Conservation (phyloP, 2,797 vertebrate genomes). For the Miichthys miiuy region DNA sequence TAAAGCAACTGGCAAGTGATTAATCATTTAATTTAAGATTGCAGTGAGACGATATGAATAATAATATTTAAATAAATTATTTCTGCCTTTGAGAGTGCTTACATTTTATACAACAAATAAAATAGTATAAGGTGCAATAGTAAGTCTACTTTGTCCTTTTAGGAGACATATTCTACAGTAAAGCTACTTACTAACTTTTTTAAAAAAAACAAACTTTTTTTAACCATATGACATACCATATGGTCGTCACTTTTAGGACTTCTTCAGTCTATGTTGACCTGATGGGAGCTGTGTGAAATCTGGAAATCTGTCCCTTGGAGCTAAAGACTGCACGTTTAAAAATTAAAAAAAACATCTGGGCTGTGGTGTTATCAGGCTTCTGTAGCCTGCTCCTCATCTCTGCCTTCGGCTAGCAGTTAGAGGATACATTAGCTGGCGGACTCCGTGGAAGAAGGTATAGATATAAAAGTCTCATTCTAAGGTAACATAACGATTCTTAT, state of each 20-base stretch:
- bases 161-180: background rate
- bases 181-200: background rate
- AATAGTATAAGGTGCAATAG: constrained; percentile 1
- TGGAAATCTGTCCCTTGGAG: background rate
- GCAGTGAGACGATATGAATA: constrained; percentile 50
- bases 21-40: constrained; percentile 63
- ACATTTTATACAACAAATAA: constrained; percentile 40
- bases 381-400: background rate
- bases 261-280: background rate
- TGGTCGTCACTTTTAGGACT: background rate
- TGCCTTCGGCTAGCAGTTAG: background rate
- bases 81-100: constrained; percentile 35
- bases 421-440: background rate
- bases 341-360: background rate
- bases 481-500: too few relatives aligned
- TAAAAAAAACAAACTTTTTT: too few relatives aligned
- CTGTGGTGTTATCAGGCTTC: background rate
- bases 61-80: constrained; percentile 7
- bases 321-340: background rate
- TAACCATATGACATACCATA: background rate
- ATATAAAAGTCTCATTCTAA: too few relatives aligned
- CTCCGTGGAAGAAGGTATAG: too few relatives aligned
- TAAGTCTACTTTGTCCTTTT: background rate
- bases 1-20: constrained; percentile 63
- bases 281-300: background rate